phyloP scores from a whole-genome alignment of 2,888 invertebrate species.

The Acrobeloides nanus region DNA sequence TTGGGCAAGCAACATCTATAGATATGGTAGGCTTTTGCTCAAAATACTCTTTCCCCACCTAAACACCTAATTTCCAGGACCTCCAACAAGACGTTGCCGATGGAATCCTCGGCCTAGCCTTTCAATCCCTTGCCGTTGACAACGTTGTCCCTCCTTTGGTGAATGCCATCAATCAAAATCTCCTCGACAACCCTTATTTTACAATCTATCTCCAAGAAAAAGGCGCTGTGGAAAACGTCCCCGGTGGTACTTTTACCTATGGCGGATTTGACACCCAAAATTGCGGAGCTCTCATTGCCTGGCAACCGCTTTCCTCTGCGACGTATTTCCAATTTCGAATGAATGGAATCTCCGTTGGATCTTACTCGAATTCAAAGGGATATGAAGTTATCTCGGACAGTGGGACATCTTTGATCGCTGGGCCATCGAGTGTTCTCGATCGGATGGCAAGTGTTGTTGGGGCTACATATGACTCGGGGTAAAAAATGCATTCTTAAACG shows the following conservation, averaged over 20 bases:
- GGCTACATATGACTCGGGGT: constrained; percentile 12
- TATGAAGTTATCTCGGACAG: constrained; percentile 39
- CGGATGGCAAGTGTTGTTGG: constrained; percentile 25
- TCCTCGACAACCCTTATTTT: constrained; percentile 36
- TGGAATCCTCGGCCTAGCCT: constrained; percentile 61
- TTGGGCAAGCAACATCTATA: too few species aligned
- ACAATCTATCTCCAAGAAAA: constrained; percentile 35
- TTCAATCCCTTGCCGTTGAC: constrained; percentile 33
- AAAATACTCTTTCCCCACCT: constrained; percentile 14
- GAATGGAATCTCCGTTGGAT: too few species aligned
- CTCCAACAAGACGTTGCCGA: constrained; percentile 26
- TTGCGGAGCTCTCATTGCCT: too few species aligned
- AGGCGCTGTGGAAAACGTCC: constrained; percentile 27
- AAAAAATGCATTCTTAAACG: too few species aligned
- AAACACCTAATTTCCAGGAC: constrained; percentile 3
- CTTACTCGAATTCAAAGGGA: too few species aligned
- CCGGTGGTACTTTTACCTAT: too few species aligned
- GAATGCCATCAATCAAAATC: constrained; percentile 30
- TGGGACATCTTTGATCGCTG: constrained; percentile 37
- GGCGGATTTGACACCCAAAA: too few species aligned
- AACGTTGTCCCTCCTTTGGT: too few species aligned
- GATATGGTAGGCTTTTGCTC: too few species aligned
- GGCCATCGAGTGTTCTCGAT: too few species aligned
- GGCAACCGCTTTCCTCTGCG: too few species aligned
- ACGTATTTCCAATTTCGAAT: too few species aligned